A percentile compares a stretch with the other conserved stretches of the same genome.
These are phyloP conservation scores for Azorinus chamasolen DNA, from an alignment of 2,888 invertebrate species.

Conservation along the genomic window DNA sequence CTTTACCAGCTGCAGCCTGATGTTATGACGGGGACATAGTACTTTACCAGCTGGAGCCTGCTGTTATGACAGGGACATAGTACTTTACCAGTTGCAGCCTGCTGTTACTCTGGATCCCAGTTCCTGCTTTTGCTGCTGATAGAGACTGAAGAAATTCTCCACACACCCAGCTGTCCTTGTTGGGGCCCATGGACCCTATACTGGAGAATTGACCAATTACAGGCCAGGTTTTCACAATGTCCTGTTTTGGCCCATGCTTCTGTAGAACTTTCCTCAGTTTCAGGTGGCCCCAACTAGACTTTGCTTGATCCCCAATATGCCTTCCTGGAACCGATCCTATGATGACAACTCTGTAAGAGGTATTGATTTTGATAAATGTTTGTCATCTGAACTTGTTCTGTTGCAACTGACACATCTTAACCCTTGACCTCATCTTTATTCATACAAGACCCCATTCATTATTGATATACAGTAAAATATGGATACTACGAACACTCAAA, in stretches of 20 bases:
- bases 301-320: conserved; percentile 88
- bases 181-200: conserved; percentile 93
- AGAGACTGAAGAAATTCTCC: conserved; percentile 91
- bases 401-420: too few relatives aligned
- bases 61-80: too few relatives aligned
- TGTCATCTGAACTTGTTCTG: too few relatives aligned
- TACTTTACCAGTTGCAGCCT: conserved; percentile 79
- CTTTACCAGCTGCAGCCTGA: too few relatives aligned
- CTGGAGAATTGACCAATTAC: conserved; percentile 96
- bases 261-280: conserved; percentile 89
- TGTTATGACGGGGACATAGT: too few relatives aligned
- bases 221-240: conserved; percentile 89
- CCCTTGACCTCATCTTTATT: too few relatives aligned
- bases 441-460: too few relatives aligned
- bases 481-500: too few relatives aligned
- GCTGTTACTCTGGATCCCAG: conserved; percentile 45
- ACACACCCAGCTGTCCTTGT: conserved; percentile 90
- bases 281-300: conserved; percentile 89
- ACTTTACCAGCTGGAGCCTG: too few relatives aligned
- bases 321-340: conserved; percentile 95
- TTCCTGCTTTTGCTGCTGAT: conserved; percentile 66
- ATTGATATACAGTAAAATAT: too few relatives aligned
- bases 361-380: too few relatives aligned
- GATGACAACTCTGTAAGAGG: conserved; percentile 92
- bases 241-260: conserved; percentile 89